Conservation (phyloP, 1,140 invertebrate genomes). For the Brachionus rotundiformis region DNA sequence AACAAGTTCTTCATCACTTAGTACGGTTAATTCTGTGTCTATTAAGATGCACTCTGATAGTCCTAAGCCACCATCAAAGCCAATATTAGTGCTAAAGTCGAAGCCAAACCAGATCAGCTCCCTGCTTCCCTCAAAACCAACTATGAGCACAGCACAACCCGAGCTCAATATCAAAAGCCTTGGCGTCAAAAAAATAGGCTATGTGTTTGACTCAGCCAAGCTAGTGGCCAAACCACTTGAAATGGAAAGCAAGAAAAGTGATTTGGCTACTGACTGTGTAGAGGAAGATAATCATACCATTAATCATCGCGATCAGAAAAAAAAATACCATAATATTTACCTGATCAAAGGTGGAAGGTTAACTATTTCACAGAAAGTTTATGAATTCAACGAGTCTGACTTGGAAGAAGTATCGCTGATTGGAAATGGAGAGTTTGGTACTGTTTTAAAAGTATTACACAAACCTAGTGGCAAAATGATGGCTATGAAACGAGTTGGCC, state of each 20-base stretch:
- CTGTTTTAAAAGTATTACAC: slow-evolving; percentile 29
- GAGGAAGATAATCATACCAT: not conserved
- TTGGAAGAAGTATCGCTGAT: not conserved
- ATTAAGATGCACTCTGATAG: slow-evolving; percentile 6
- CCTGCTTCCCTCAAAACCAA: not conserved
- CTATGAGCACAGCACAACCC: not conserved
- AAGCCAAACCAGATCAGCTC: not conserved
- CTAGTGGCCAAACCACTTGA: slow-evolving; percentile 20
- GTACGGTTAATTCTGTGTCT: not conserved
- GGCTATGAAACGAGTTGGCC: slow-evolving; percentile 49
- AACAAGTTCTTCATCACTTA: not conserved
- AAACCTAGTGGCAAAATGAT: slow-evolving; percentile 3
- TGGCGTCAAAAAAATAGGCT: not conserved
- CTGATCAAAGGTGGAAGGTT: not conserved
- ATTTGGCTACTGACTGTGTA: not conserved
- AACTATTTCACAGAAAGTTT: not conserved
- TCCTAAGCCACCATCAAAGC: not conserved
- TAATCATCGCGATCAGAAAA: not conserved
- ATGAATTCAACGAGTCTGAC: slow-evolving; percentile 32
- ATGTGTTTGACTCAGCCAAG: not conserved
- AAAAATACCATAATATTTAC: not conserved
- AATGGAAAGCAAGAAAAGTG: not conserved
- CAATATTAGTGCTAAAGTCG: not conserved
- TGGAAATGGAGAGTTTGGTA: slow-evolving; percentile 49
- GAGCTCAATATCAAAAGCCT: slow-evolving; percentile 17